phyloP scores from a whole-genome alignment of 2,797 vertebrate species.

The Cephalopachus bancanus region DNA sequence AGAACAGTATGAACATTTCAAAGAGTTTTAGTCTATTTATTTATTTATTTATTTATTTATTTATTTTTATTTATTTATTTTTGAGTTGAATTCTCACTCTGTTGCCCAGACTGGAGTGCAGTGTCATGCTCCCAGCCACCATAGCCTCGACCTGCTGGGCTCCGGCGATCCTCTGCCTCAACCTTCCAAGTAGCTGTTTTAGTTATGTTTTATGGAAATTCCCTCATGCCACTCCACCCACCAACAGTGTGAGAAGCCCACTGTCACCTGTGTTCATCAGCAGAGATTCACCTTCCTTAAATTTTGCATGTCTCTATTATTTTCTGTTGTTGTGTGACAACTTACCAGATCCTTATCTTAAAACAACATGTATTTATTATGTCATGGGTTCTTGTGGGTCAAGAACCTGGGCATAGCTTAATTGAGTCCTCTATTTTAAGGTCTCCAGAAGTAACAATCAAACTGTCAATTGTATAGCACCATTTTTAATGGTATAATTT shows the following conservation, averaged over 20 bases:
- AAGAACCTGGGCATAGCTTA: neutral
- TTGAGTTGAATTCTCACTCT: too few species aligned
- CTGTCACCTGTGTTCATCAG: neutral
- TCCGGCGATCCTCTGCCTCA: too few species aligned
- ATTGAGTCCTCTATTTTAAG: neutral
- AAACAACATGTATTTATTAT: neutral
- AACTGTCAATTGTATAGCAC: neutral
- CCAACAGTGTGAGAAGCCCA: neutral
- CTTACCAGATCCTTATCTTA: neutral
- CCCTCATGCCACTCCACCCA: neutral
- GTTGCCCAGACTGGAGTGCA: too few species aligned
- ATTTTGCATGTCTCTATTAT: neutral
- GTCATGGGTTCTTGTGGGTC: neutral
- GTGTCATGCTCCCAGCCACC: too few species aligned
- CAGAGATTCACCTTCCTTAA: neutral
- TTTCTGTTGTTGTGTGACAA: neutral
- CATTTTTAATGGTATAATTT: conserved; percentile 6
- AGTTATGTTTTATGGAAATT: neutral
- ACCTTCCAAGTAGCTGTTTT: too few species aligned
- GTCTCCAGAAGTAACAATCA: neutral
- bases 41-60: too few species aligned
- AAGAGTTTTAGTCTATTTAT: neutral
- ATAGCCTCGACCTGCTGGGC: too few species aligned
- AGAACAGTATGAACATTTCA: neutral
- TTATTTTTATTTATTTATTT: too few species aligned